Evolutionary conservation across 2,888 invertebrate genomes (phyloP).

Genomic region (Anthoptus insignis): DNA sequence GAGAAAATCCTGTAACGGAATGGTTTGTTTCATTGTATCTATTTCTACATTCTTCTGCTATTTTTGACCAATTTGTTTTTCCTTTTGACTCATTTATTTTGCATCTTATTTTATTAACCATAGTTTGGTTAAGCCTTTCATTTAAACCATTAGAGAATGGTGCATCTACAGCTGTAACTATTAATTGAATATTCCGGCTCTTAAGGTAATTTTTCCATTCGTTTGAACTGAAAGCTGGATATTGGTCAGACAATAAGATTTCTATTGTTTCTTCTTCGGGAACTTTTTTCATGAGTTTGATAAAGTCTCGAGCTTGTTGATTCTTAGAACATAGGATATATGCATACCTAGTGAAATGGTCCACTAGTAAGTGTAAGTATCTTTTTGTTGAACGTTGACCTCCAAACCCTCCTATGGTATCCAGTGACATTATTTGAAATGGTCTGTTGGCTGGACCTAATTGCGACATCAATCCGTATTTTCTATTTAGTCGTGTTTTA

Average conservation of each 20-base stretch:
- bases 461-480: conserved; percentile 50
- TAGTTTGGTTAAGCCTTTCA: conserved; percentile 49
- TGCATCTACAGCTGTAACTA: conserved; percentile 56
- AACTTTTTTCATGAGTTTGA: conserved; percentile 35
- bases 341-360: conserved; percentile 45
- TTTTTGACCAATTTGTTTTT: conserved; percentile 48
- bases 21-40: conserved; percentile 57
- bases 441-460: conserved; percentile 48
- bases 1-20: conserved; percentile 52
- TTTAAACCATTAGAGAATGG: conserved; percentile 51
- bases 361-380: conserved; percentile 49
- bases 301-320: conserved; percentile 13
- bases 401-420: conserved; percentile 51
- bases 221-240: conserved; percentile 42
- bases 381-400: conserved; percentile 50
- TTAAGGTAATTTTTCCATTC: conserved; percentile 38
- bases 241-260: conserved; percentile 42
- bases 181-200: conserved; percentile 44
- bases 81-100: conserved; percentile 48
- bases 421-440: conserved; percentile 47
- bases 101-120: conserved; percentile 55
- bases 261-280: background rate
- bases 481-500: conserved; percentile 43
- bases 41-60: conserved; percentile 53
- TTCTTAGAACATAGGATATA: conserved; percentile 40